Conservation (phyloP, 2,888 invertebrate genomes). For the Operophtera brumata region DNA sequence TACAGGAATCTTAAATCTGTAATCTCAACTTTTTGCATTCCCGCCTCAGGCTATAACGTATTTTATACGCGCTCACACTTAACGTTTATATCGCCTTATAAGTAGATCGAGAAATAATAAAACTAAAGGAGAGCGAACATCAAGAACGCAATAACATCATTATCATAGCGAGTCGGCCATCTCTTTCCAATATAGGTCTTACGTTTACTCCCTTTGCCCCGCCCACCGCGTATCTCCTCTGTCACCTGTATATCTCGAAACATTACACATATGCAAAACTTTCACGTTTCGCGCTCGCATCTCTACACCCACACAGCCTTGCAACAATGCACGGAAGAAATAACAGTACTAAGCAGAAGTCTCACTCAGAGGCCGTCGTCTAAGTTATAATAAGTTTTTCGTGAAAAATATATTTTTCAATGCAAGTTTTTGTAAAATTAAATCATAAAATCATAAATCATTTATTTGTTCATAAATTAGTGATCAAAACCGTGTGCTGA, state of each 20-base stretch:
- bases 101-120: slow-evolving; percentile 80
- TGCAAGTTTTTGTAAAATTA: too few species aligned
- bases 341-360: neutral
- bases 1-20: slow-evolving; percentile 68
- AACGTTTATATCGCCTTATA: slow-evolving; percentile 79
- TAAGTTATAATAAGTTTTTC: too few species aligned
- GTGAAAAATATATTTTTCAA: too few species aligned
- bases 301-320: slow-evolving; percentile 45
- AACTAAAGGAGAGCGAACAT: slow-evolving; percentile 77
- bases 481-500: too few species aligned
- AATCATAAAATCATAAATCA: too few species aligned
- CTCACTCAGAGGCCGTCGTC: neutral
- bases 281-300: slow-evolving; percentile 72
- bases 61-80: slow-evolving; percentile 77
- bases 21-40: slow-evolving; percentile 76
- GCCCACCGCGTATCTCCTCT: slow-evolving; percentile 76
- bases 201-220: slow-evolving; percentile 62
- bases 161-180: slow-evolving; percentile 79
- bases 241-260: slow-evolving; percentile 81
- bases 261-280: slow-evolving; percentile 81
- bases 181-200: slow-evolving; percentile 79
- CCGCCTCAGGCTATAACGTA: slow-evolving; percentile 65
- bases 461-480: too few species aligned
- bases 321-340: slow-evolving; percentile 8
- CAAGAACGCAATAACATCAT: slow-evolving; percentile 81